These are phyloP conservation scores for Dolichomitus sp. DNA, from an alignment of 2,888 invertebrate species.

Conservation along the genomic window DNA sequence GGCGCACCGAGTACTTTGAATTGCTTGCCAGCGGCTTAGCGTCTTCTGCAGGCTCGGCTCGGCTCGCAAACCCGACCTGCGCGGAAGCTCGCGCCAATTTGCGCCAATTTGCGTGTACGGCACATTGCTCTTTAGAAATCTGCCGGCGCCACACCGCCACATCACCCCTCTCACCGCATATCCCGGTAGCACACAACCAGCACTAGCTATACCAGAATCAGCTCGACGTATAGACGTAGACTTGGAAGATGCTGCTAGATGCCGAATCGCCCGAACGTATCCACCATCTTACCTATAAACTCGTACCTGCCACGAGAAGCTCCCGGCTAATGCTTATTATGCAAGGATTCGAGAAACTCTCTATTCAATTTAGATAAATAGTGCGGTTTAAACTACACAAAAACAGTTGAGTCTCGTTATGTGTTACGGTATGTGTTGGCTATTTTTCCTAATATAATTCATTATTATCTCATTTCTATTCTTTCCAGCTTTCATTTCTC, in stretches of 20 bases:
- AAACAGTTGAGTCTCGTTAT: background rate
- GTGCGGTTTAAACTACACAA: background rate
- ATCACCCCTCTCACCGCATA: slow-evolving; percentile 58
- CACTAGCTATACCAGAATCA: slow-evolving; percentile 59
- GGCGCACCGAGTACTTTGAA: slow-evolving; percentile 82
- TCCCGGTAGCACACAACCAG: slow-evolving; percentile 6
- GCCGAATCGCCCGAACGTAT: slow-evolving; percentile 60
- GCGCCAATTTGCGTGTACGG: slow-evolving; percentile 84
- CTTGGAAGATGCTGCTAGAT: slow-evolving; percentile 51
- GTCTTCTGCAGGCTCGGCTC: slow-evolving; percentile 77
- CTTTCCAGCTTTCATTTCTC: too few species aligned
- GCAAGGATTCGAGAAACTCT: slow-evolving; percentile 53
- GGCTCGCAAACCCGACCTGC: slow-evolving; percentile 73
- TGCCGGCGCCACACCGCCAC: slow-evolving; percentile 70
- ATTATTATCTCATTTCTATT: too few species aligned
- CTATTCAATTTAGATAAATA: slow-evolving; percentile 23
- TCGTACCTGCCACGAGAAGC: slow-evolving; percentile 14
- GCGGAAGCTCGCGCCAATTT: slow-evolving; percentile 83
- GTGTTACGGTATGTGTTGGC: background rate
- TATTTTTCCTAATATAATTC: background rate
- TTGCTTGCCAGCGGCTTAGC: slow-evolving; percentile 85
- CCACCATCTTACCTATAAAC: slow-evolving; percentile 35
- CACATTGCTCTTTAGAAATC: slow-evolving; percentile 83
- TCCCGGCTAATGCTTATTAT: slow-evolving; percentile 61
- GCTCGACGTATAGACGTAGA: slow-evolving; percentile 38